Percentiles rank a stretch among this genome's conserved stretches.
Conservation (phyloP, 2,888 invertebrate genomes). For the Hemistola chrysoprasaria region DNA sequence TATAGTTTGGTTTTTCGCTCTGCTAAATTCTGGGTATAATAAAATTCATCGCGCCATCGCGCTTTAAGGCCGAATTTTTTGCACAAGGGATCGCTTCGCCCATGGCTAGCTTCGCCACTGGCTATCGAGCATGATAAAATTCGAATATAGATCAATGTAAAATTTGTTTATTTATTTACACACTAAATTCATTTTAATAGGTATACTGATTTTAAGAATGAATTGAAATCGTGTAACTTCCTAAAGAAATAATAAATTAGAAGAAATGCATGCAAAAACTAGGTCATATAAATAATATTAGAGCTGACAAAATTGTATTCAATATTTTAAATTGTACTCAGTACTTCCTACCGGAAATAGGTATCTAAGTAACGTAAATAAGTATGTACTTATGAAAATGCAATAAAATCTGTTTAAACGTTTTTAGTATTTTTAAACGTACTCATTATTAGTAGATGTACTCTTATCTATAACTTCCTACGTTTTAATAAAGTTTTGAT, state of each 20-base stretch:
- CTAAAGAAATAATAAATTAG: background rate
- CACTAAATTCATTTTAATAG: slow-evolving; percentile 1
- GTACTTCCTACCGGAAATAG: slow-evolving; percentile 4
- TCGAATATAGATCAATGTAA: slow-evolving; percentile 12
- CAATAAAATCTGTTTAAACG: slow-evolving; percentile 26
- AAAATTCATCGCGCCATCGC: no score
- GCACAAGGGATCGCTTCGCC: no score
- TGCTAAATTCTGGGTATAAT: no score
- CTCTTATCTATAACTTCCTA: slow-evolving; percentile 21
- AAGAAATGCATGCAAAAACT: slow-evolving; percentile 4
- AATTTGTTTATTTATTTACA: slow-evolving; percentile 11
- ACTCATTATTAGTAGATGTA: slow-evolving; percentile 22
- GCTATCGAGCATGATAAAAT: no score
- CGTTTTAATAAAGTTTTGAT: slow-evolving; percentile 33
- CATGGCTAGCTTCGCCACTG: no score
- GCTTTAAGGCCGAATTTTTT: no score
- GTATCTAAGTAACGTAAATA: slow-evolving; percentile 24
- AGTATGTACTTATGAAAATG: slow-evolving; percentile 30
- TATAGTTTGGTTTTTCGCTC: no score
- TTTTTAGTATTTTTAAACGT: slow-evolving; percentile 28
- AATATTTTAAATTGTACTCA: slow-evolving; percentile 2
- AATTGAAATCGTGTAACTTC: background rate
- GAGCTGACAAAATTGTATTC: slow-evolving; percentile 5
- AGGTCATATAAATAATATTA: background rate
- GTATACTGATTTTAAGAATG: background rate